phyloP scores from a whole-genome alignment of 1,140 invertebrate species.

The Heliothis subflexa region DNA sequence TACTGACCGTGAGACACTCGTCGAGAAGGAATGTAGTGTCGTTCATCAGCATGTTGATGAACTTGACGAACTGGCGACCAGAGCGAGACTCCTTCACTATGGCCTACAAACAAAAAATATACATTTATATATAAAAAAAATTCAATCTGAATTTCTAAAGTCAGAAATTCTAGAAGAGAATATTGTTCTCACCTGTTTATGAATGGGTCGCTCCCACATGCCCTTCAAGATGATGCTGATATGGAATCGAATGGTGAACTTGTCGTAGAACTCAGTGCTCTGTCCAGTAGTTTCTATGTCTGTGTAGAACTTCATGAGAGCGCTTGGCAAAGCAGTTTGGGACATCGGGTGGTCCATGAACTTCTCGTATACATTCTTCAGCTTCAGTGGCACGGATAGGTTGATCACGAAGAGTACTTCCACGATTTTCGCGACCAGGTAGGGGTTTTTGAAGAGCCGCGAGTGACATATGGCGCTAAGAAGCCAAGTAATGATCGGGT shows the following conservation, averaged over 20 bases:
- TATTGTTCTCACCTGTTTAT: conserved; percentile 77
- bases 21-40: conserved; percentile 99
- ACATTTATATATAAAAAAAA: background rate
- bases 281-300: conserved; percentile 99
- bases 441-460: conserved; percentile 97
- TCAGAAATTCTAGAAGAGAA: background rate
- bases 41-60: conserved; percentile 99
- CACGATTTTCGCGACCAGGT: conserved; percentile 97
- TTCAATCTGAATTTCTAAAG: background rate
- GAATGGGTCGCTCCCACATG: conserved; percentile 91
- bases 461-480: conserved; percentile 96
- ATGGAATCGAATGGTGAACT: conserved; percentile 98
- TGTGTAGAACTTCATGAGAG: conserved; percentile 99
- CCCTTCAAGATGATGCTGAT: conserved; percentile 98
- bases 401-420: conserved; percentile 98
- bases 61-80: conserved; percentile 98
- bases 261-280: conserved; percentile 99
- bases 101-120: conserved; percentile 79
- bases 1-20: conserved; percentile 90
- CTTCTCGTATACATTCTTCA: conserved; percentile 85
- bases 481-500: conserved; percentile 95
- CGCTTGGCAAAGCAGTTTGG: conserved; percentile 92
- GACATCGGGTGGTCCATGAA: conserved; percentile 95
- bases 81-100: conserved; percentile 94
- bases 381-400: conserved; percentile 91